Evolutionary conservation across 2,797 vertebrate genomes (phyloP).

Genomic region (Sardinella longiceps): DNA sequence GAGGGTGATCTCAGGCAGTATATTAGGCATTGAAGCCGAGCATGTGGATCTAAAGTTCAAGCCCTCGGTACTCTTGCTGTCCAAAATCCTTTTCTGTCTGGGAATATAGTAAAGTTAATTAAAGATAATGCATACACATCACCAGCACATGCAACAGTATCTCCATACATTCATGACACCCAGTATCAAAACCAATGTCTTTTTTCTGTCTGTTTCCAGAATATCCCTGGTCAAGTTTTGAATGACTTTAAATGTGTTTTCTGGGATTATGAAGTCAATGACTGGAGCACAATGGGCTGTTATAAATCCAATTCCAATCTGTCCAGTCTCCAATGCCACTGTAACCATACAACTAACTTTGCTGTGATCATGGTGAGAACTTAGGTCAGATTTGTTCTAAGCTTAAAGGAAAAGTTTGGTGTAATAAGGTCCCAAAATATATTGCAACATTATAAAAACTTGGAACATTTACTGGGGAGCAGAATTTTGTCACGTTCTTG

Average conservation of each 20-base stretch:
- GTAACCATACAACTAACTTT: slow-evolving; percentile 77
- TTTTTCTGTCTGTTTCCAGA: slow-evolving; percentile 40
- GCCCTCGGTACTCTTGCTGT: slow-evolving; percentile 39
- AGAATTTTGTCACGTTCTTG: no score
- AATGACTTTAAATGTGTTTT: slow-evolving; percentile 71
- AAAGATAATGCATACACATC: no score
- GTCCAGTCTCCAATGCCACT: slow-evolving; percentile 60
- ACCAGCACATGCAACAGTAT: no score
- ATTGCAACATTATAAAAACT: no score
- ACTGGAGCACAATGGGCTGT: slow-evolving; percentile 74
- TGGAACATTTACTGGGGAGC: no score
- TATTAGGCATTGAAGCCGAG: background rate
- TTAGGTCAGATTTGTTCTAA: no score
- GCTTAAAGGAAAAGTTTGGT: no score
- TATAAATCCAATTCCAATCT: slow-evolving; percentile 45
- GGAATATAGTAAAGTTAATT: no score
- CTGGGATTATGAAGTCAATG: slow-evolving; percentile 62
- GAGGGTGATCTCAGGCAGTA: slow-evolving; percentile 61
- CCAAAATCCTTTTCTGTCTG: no score
- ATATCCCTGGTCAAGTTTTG: background rate
- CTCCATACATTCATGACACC: no score
- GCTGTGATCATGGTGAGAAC: slow-evolving; percentile 74
- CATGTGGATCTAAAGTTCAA: slow-evolving; percentile 57
- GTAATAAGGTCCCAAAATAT: no score
- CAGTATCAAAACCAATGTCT: background rate